Conservation (phyloP, 2,888 invertebrate species). For the Tetropium fuscum region DNA sequence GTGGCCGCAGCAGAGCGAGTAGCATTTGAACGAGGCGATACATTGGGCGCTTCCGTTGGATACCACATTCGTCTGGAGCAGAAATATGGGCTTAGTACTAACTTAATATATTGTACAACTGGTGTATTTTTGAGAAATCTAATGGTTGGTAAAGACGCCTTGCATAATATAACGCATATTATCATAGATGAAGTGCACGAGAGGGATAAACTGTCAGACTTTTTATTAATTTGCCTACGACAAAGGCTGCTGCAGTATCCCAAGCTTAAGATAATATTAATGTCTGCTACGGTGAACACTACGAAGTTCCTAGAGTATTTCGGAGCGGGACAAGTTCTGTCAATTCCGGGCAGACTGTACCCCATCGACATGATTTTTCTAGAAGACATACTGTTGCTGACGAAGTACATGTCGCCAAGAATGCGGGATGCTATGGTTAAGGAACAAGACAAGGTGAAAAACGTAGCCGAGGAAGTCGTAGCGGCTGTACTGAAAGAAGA, state of each 20-base stretch:
- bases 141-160: conserved; percentile 80
- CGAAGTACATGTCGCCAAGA: conserved; percentile 66
- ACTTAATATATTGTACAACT: conserved; percentile 92
- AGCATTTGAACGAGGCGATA: conserved; percentile 72
- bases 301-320: conserved; percentile 88
- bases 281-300: conserved; percentile 95
- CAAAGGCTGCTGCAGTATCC: conserved; percentile 79
- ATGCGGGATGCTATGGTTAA: conserved; percentile 41
- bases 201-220: conserved; percentile 92
- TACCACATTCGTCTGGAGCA: conserved; percentile 93
- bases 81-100: conserved; percentile 81
- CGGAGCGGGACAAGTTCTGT: conserved; percentile 80
- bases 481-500: conserved; percentile 30
- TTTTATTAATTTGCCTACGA: conserved; percentile 86
- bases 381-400: conserved; percentile 80
- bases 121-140: conserved; percentile 90
- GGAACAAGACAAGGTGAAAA: conserved; percentile 66
- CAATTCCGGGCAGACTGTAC: conserved; percentile 81
- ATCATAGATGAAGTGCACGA: conserved; percentile 97
- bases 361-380: conserved; percentile 82
- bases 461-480: conserved; percentile 1
- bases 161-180: conserved; percentile 83
- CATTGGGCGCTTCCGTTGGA: conserved; percentile 68
- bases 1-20: conserved; percentile 87
- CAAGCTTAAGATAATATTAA: conserved; percentile 85